Conservation (phyloP, 2,113 vertebrate genomes). For the Fregata magnificens region DNA sequence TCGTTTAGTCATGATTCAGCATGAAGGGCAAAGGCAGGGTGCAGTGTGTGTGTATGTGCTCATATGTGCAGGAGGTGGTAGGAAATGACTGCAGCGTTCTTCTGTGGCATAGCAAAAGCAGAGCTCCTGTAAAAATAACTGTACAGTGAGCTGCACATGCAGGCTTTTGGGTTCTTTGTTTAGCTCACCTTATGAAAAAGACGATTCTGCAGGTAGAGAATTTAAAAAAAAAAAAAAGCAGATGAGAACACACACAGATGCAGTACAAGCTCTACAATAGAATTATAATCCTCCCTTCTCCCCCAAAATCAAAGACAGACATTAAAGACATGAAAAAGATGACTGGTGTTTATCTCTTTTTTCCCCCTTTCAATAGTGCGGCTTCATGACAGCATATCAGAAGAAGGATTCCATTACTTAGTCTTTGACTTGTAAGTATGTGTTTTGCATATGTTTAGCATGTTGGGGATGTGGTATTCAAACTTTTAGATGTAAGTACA, state of each 20-base stretch:
- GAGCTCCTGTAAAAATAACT: neutral
- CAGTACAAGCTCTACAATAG: neutral
- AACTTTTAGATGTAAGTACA: neutral
- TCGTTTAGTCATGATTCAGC: neutral
- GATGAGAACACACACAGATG: neutral
- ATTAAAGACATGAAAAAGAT: neutral
- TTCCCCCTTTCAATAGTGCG: conserved; percentile 71
- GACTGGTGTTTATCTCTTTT: neutral
- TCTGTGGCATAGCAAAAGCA: neutral
- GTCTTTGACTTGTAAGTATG: conserved; percentile 89
- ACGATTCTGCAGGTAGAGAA: neutral
- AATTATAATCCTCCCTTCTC: neutral
- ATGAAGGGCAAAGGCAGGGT: neutral
- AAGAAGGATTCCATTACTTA: conserved; percentile 88
- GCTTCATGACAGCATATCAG: conserved; percentile 89
- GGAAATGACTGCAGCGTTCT: neutral
- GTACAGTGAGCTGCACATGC: neutral
- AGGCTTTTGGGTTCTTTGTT: neutral
- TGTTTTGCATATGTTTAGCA: neutral
- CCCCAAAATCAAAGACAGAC: neutral
- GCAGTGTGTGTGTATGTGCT: neutral
- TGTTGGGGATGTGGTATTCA: neutral
- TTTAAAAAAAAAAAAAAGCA: neutral
- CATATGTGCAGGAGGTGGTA: neutral
- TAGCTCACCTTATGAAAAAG: neutral